A percentile compares a stretch with the other conserved stretches of the same genome.
Evolutionary conservation across 1,140 invertebrate species (phyloP).

Genomic region (Caenorhabditis latens): DNA sequence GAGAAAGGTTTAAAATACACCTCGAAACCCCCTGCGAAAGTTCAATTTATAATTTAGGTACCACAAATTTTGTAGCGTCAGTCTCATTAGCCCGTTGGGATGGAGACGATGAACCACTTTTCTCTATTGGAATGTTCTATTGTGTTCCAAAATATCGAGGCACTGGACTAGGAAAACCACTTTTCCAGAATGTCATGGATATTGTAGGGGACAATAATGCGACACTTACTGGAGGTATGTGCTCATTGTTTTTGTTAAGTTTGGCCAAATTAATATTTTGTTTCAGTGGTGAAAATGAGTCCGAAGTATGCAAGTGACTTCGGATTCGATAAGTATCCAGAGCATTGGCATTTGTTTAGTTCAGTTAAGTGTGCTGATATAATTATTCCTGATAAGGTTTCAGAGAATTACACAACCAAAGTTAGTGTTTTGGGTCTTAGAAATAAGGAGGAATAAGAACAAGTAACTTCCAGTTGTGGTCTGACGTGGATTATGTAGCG

Average conservation of each 20-base stretch:
- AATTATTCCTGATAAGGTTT: neutral
- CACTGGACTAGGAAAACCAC: neutral
- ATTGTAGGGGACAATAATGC: neutral
- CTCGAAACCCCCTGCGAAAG: too few relatives aligned
- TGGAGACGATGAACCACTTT: neutral
- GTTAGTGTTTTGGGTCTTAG: neutral
- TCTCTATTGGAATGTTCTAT: neutral
- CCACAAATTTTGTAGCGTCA: too few relatives aligned
- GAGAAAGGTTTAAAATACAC: neutral
- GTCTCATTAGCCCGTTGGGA: neutral
- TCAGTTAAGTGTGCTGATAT: neutral
- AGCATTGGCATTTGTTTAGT: neutral
- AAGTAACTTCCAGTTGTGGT: neutral
- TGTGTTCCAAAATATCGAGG: neutral
- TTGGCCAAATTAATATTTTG: too few relatives aligned
- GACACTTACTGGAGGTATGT: neutral
- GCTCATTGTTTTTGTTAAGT: neutral
- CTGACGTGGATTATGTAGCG: neutral
- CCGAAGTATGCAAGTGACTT: neutral
- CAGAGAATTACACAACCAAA: neutral
- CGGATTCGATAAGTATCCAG: neutral
- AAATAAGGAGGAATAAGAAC: too few relatives aligned
- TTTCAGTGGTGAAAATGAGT: neutral
- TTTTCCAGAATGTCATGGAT: neutral
- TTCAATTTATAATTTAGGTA: too few relatives aligned